A percentile compares a stretch with the other conserved stretches of the same genome.
Conservation (phyloP, 2,888 invertebrate species). For the Phlogophora meticulosa region DNA sequence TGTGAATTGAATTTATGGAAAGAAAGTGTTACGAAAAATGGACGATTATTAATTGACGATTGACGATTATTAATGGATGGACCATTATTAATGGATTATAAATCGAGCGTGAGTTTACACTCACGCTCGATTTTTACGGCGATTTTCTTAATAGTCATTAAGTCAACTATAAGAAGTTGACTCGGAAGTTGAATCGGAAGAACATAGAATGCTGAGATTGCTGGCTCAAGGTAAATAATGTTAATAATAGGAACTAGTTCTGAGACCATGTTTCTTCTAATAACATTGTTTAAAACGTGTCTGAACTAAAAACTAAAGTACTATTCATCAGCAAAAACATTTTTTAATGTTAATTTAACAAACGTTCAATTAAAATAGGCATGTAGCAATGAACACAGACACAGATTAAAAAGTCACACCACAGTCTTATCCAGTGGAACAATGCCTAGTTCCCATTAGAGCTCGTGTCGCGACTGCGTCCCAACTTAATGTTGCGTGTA, state of each 20-base stretch:
- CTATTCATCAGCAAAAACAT: neutral
- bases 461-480: conserved; percentile 80
- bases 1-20: too few species aligned
- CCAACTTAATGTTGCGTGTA: conserved; percentile 89
- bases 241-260: neutral
- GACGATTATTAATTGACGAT: too few species aligned
- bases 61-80: too few species aligned
- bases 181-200: neutral
- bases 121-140: too few species aligned
- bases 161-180: too few species aligned
- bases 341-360: conserved; percentile 6
- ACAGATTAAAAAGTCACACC: conserved; percentile 51
- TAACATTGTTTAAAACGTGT: neutral
- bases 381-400: conserved; percentile 31
- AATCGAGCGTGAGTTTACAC: too few species aligned
- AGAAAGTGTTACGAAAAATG: too few species aligned
- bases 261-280: neutral
- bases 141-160: too few species aligned
- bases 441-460: conserved; percentile 63
- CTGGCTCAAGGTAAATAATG: neutral
- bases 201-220: neutral
- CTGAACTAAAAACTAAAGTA: neutral
- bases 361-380: conserved; percentile 14
- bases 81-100: too few species aligned
- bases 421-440: conserved; percentile 50